Percentiles rank a stretch among this genome's conserved stretches.
Evolutionary conservation across 2,113 vertebrate species (phyloP).

Genomic region (Cinclus cinclus): DNA sequence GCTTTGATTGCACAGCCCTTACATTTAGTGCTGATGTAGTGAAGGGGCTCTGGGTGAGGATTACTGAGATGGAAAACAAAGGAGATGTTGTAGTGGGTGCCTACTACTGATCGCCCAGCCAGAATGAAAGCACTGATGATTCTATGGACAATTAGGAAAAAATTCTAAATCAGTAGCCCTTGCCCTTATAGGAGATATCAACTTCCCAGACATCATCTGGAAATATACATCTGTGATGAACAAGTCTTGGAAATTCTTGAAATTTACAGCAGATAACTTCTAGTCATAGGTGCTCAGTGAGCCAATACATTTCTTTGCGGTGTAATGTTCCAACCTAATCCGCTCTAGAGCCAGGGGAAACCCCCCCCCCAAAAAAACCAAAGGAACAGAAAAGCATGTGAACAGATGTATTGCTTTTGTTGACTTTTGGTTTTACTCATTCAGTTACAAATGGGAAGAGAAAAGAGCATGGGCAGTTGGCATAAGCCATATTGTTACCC

Average conservation of each 20-base stretch:
- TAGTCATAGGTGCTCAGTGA: neutral
- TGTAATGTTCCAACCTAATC: constrained; percentile 15
- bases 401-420: neutral
- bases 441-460: neutral
- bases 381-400: neutral
- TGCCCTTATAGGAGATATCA: neutral
- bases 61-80: neutral
- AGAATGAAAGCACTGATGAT: neutral
- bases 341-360: neutral
- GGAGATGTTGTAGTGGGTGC: neutral
- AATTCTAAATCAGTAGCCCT: neutral
- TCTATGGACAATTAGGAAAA: neutral
- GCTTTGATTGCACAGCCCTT: neutral
- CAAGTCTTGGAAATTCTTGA: neutral
- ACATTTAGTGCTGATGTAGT: neutral
- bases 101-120: neutral
- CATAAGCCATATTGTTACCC: neutral
- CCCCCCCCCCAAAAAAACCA: neutral
- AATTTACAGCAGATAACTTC: neutral
- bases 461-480: neutral
- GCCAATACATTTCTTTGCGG: neutral
- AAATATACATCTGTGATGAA: neutral
- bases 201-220: neutral
- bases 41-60: neutral
- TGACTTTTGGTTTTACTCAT: constrained; percentile 22